Evolutionary conservation across 2,888 invertebrate genomes (phyloP).

Genomic region (Hoplodrina ambigua): DNA sequence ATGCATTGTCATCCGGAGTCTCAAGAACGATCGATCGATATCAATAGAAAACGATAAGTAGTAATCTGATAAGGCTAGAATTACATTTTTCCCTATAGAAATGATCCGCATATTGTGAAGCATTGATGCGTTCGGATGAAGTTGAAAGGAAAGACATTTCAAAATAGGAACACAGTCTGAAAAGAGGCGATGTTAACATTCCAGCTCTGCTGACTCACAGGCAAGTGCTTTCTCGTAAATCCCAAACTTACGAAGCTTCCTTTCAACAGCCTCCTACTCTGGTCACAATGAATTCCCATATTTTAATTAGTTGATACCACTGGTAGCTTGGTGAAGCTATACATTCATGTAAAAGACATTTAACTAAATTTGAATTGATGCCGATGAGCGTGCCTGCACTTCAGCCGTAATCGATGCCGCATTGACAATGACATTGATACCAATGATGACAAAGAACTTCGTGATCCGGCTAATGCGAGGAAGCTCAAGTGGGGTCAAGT

Average conservation of each 20-base stretch:
- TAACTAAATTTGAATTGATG: slow-evolving; percentile 49
- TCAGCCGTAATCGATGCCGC: slow-evolving; percentile 56
- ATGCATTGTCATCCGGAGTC: slow-evolving; percentile 19
- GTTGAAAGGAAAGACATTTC: not conserved
- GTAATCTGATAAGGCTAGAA: slow-evolving; percentile 4
- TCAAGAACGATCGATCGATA: slow-evolving; percentile 12
- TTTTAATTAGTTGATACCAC: slow-evolving; percentile 1
- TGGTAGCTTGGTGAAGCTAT: slow-evolving; percentile 7
- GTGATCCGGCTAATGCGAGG: slow-evolving; percentile 64
- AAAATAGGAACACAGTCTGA: not conserved
- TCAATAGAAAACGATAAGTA: slow-evolving; percentile 20
- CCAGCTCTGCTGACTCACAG: not conserved
- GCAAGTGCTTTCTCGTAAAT: not conserved
- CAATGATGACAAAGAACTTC: slow-evolving; percentile 70
- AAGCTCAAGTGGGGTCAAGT: slow-evolving; percentile 70
- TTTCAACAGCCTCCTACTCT: slow-evolving; percentile 2
- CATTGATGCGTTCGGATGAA: not conserved
- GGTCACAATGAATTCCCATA: not conserved
- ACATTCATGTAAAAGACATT: slow-evolving; percentile 50
- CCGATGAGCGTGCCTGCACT: slow-evolving; percentile 40
- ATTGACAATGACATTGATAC: slow-evolving; percentile 69
- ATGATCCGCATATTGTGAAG: slow-evolving; percentile 7
- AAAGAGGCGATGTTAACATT: not conserved
- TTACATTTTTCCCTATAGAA: slow-evolving; percentile 5
- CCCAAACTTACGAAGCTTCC: not conserved